A percentile compares a stretch with the other conserved stretches of the same genome.
phyloP scores from a whole-genome alignment of 1,140 invertebrate species.

The Antheraea pernyi region DNA sequence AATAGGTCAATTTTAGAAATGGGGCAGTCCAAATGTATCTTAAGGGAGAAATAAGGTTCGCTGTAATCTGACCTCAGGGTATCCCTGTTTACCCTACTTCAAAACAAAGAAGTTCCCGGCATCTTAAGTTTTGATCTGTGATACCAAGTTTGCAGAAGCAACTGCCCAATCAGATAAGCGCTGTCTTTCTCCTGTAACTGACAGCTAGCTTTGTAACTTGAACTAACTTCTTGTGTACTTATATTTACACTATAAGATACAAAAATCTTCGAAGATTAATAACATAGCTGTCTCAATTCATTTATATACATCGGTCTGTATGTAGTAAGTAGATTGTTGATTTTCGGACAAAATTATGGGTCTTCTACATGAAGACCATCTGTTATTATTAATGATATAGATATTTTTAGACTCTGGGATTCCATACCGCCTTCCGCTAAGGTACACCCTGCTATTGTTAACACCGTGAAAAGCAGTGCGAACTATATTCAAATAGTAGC shows the following conservation, averaged over 20 bases:
- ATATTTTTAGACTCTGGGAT: no score
- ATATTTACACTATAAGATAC: background rate
- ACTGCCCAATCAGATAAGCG: constrained; percentile 4
- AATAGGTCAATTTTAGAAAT: background rate
- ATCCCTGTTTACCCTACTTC: constrained; percentile 7
- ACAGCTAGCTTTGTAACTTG: background rate
- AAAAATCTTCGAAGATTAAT: no score
- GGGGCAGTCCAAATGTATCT: background rate
- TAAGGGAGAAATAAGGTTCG: background rate
- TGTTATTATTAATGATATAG: no score
- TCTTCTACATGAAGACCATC: no score
- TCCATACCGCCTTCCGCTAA: no score
- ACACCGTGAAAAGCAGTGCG: no score
- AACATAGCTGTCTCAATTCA: no score
- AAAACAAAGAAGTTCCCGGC: constrained; percentile 5
- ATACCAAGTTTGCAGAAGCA: background rate
- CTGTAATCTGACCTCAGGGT: constrained; percentile 11
- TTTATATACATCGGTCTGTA: no score
- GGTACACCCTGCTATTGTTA: no score
- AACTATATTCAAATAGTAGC: no score
- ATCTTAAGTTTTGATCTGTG: constrained; percentile 14
- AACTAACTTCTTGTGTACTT: background rate
- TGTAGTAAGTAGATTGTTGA: no score
- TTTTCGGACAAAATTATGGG: no score
- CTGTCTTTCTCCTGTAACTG: background rate